phyloP scores from a whole-genome alignment of 2,113 vertebrate species.

The Sylvietta virens region DNA sequence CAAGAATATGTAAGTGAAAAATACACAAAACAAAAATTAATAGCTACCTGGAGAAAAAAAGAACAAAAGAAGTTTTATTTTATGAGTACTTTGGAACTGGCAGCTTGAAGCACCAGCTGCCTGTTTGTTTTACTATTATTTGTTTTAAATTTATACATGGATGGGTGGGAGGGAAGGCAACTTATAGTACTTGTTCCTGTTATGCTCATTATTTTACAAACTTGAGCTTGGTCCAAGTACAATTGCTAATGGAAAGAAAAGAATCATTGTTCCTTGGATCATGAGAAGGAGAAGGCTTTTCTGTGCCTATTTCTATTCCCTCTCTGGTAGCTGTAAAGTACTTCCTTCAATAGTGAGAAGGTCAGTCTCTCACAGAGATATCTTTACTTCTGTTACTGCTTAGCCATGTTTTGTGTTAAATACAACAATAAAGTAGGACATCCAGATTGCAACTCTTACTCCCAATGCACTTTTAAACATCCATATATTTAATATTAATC shows the following conservation, averaged over 20 bases:
- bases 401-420: neutral
- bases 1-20: conserved; percentile 42
- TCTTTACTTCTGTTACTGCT: neutral
- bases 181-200: conserved; percentile 52
- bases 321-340: neutral
- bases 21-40: conserved; percentile 37
- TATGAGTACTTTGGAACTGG: conserved; percentile 27
- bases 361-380: neutral
- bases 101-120: conserved; percentile 57
- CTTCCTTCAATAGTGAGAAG: neutral
- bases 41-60: neutral
- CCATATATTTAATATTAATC: neutral
- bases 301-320: neutral
- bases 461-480: neutral
- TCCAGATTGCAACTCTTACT: neutral
- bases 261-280: neutral
- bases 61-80: conserved; percentile 37
- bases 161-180: conserved; percentile 53
- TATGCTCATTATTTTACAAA: conserved; percentile 47
- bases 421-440: neutral
- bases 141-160: conserved; percentile 64
- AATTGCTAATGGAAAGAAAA: conserved; percentile 24
- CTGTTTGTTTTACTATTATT: conserved; percentile 61
- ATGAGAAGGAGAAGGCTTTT: neutral
- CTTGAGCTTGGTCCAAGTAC: conserved; percentile 36